Conservation (phyloP, 2,113 vertebrate species). For the Thunnus thynnus region DNA sequence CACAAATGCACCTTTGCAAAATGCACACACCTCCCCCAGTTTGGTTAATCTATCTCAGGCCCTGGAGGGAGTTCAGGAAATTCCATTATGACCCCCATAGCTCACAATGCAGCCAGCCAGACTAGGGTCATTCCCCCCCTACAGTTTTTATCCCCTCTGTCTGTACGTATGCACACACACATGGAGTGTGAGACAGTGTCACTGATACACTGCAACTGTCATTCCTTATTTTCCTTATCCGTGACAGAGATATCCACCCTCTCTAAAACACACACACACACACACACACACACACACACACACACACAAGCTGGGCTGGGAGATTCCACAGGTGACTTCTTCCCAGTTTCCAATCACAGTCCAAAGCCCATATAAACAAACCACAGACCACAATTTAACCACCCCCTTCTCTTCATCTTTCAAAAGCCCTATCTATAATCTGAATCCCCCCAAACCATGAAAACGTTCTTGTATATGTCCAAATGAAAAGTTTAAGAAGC, state of each 20-base stretch:
- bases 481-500: not conserved
- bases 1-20: conserved; percentile 50
- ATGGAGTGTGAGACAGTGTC: conserved; percentile 14
- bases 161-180: conserved; percentile 38
- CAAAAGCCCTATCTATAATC: conserved; percentile 47
- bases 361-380: conserved; percentile 62
- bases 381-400: conserved; percentile 47
- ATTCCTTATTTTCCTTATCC: not conserved
- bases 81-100: conserved; percentile 80
- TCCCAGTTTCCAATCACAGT: conserved; percentile 45
- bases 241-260: conserved; percentile 4
- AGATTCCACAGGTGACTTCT: conserved; percentile 47
- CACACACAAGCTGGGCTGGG: not conserved
- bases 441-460: conserved; percentile 19
- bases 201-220: conserved; percentile 26
- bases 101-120: conserved; percentile 76
- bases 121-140: conserved; percentile 68
- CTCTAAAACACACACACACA: not conserved
- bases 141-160: conserved; percentile 52
- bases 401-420: conserved; percentile 13
- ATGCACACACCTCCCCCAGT: conserved; percentile 61
- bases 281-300: not conserved
- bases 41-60: conserved; percentile 78
- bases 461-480: not conserved
- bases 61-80: conserved; percentile 75